Evolutionary conservation across 2,888 invertebrate genomes (phyloP).

Genomic region (Agrotis segetum): DNA sequence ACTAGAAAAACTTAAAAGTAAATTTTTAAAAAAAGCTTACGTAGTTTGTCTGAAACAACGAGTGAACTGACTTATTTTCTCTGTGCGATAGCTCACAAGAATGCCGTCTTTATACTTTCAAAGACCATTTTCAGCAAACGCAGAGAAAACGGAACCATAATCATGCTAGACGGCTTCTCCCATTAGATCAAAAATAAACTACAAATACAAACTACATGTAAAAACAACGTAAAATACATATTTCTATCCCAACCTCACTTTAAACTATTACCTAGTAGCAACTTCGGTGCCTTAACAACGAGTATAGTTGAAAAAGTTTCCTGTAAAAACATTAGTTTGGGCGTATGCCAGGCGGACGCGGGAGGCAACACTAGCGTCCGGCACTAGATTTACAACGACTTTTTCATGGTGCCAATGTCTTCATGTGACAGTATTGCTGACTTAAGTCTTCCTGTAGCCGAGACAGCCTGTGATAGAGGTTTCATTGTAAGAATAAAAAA

Average conservation of each 20-base stretch:
- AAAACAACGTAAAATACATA: constrained; percentile 5
- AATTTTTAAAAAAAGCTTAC: too few species aligned
- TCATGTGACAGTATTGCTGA: constrained; percentile 51
- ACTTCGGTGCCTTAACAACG: constrained; percentile 16
- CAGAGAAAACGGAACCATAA: too few species aligned
- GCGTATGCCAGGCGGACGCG: constrained; percentile 56
- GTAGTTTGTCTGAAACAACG: too few species aligned
- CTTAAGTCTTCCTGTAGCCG: constrained; percentile 32
- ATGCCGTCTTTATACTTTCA: too few species aligned
- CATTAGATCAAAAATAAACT: not conserved
- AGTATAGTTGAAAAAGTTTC: constrained; percentile 55
- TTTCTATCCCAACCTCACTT: constrained; percentile 15
- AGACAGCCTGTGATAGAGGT: constrained; percentile 17
- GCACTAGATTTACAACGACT: constrained; percentile 52
- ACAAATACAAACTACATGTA: not conserved
- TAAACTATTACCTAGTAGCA: constrained; percentile 28
- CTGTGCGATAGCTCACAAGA: too few species aligned
- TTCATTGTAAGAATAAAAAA: constrained; percentile 29
- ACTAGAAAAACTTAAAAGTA: too few species aligned
- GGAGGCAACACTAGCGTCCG: constrained; percentile 58
- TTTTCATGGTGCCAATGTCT: constrained; percentile 53
- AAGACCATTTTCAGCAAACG: too few species aligned
- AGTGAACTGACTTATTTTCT: too few species aligned
- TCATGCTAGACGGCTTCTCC: not conserved
- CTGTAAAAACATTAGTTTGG: constrained; percentile 62